Evolutionary conservation across 2,113 vertebrate genomes (phyloP), one percentile per base, ranked within the genome.

Genomic region (Triplophysa rosa): DNA sequence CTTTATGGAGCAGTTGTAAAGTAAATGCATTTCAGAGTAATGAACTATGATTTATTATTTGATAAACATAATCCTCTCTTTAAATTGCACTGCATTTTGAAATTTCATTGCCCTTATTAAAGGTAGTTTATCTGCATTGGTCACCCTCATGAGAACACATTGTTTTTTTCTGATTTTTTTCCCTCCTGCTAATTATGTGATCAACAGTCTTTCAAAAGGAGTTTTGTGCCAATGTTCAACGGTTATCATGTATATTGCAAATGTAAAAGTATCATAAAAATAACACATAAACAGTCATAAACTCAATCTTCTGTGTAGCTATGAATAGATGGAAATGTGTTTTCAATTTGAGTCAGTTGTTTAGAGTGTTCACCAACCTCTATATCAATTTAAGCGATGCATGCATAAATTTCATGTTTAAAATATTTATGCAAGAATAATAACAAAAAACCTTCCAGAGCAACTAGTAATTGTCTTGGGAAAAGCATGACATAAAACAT

Each of bases 311-410:
- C 12, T 72, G 11, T 72, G 11, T 26, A 61, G 47, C 16, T 52
- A 21, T 67, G 80, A 84, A 65, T 74, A 19, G 49, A 16, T 33
- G 14, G 6, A 75, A 79, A 64, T 37, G 33, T 84, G 83, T 75
- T 84, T 84, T 78, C 75, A 77, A 77, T 77, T 81, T 73, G 19
- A 70, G 61, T 58, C 65, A 42, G 45, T 75, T 81, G 59, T 19
- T 66, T 9, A 6, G 10, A 54, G 14, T 26, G 14, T 47, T 29
- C 58, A 64, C 37, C 37, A 24, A 72, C 54, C 56, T 62, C 52
- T 67, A 29, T 52, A 67, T 68, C 63, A 78, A 78, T 78, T 73
- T 63, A 61, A 67, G 40, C 61, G 23, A 78, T 79, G 23, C 62
- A 47, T 78, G 72, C 63, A 78, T 72, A 45, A 58, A 78, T 67